phyloP scores from a whole-genome alignment of 2,888 invertebrate species.

The Clistopyga incitator region DNA sequence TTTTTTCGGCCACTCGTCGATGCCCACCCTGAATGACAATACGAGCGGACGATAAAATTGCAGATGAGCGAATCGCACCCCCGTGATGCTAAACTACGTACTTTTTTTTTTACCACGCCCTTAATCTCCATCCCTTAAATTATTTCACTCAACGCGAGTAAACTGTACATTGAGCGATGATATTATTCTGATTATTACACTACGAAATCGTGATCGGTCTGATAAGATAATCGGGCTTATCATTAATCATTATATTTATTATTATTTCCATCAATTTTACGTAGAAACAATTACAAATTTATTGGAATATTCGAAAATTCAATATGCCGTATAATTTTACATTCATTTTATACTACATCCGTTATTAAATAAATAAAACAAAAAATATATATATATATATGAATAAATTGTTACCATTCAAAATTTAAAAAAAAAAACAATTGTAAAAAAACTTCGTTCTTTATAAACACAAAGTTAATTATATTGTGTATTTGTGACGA shows the following conservation, averaged over 20 bases:
- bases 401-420: too few species aligned
- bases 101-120: neutral
- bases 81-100: neutral
- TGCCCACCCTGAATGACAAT: conserved; percentile 20
- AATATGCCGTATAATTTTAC: too few species aligned
- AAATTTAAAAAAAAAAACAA: neutral
- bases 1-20: neutral
- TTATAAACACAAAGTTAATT: too few species aligned
- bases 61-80: neutral
- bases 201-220: neutral
- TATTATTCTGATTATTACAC: neutral
- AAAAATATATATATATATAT: too few species aligned
- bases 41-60: conserved; percentile 18
- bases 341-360: too few species aligned
- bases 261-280: neutral
- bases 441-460: too few species aligned
- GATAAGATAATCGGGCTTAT: too few species aligned
- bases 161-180: neutral
- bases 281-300: too few species aligned
- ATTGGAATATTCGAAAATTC: too few species aligned
- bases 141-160: neutral
- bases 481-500: too few species aligned
- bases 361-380: too few species aligned
- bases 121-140: neutral
- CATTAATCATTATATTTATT: too few species aligned